phyloP scores from a whole-genome alignment of 2,797 vertebrate genomes.

The Capromys pilorides region DNA sequence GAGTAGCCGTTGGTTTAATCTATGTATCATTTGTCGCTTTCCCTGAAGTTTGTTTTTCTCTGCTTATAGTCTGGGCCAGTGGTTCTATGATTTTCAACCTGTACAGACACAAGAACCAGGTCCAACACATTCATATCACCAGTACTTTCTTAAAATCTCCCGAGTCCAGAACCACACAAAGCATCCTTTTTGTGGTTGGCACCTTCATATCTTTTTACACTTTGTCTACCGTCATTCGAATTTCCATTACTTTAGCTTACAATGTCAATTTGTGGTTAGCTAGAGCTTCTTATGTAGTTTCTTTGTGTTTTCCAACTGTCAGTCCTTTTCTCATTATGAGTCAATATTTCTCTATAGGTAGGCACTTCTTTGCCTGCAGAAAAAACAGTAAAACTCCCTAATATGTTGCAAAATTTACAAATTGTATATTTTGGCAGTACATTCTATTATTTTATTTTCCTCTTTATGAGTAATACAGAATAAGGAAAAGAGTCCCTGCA shows the following conservation, averaged over 20 bases:
- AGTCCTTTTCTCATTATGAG: neutral
- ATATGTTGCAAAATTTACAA: neutral
- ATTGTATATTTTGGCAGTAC: no score
- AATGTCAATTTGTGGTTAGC: neutral
- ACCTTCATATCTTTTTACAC: neutral
- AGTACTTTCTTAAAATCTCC: no score
- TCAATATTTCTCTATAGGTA: neutral
- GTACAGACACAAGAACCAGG: no score
- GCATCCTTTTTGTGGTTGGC: neutral
- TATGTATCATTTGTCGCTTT: no score
- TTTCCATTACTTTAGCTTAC: neutral
- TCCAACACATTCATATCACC: no score
- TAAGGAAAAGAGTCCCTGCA: neutral
- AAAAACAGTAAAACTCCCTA: neutral
- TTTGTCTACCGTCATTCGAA: neutral
- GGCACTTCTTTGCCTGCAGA: neutral
- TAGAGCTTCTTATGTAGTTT: rapidly evolving
- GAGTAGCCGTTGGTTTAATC: no score
- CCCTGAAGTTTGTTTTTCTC: no score
- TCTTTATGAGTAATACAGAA: neutral
- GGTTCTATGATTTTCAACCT: no score
- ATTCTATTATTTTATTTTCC: neutral
- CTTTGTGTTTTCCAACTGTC: neutral
- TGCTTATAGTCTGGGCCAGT: no score
- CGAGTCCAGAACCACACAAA: no score